Base-by-base conservation (phyloP, 2,113 vertebrate species). In the Pelodiscus sinensis region DNA sequence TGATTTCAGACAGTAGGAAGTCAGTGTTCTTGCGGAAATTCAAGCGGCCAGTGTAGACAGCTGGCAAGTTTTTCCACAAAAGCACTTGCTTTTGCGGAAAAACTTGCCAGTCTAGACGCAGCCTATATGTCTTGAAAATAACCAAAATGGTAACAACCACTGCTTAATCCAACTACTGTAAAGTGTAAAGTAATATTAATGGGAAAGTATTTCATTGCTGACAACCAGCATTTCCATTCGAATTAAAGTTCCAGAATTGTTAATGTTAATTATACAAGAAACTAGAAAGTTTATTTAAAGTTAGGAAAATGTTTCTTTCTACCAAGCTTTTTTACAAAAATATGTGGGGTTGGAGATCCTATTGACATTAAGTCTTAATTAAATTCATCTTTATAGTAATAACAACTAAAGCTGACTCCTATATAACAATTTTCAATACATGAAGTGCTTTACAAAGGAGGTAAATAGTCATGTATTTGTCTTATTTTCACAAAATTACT, bases 141-240 rank as follows among this genome's bases (percentile, higher is more conserved):
- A 1, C 6, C 29, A 68, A 6, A 75, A 44, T 11, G 38, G 73
- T 77, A 24, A 77, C 22, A 31, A 62, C 10, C 6, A 3, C 62
- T 51, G 6, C 0, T 0, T 21, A 82, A 93, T 0, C 2, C 13
- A 24, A 86, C 73, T 55, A 6, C 8, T 90, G 15, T 15, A 50
- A 81, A 89, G 52, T 6, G 18, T 7, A 81, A 56, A 79, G 35
- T 68, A 38, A 79, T 56, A 65, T 6, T 65, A 82, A 88, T 0
- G 1, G n/a, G 6, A 77, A 15, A 75, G 9, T 93, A 62, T 1
- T 14, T 75, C 31, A 88, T 71, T 4, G 35, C 57, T 77, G 15
- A 68, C n/a, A 60, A 16, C 38, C 12, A 77, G 8, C 7, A 4
- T 79, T 91, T 62, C 60, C 44, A 71, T 58, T 82, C 77, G 56